phyloP scores from a whole-genome alignment of 2,797 vertebrate species.

The Echeneis naucrates region DNA sequence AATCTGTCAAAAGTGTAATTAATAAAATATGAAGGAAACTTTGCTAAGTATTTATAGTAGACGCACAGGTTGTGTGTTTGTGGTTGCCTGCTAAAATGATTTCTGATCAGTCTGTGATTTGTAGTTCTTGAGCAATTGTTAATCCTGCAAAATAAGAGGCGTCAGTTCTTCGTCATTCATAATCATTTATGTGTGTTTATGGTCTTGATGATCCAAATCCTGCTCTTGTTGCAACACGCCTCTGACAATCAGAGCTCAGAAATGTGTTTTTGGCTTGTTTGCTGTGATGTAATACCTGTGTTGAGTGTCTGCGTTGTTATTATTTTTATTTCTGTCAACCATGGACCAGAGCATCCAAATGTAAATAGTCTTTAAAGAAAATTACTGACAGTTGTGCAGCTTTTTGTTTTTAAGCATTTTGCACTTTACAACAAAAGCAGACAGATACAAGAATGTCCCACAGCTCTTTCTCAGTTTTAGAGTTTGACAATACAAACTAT shows the following conservation, averaged over 20 bases:
- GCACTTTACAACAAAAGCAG: conserved; percentile 73
- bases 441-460: conserved; percentile 50
- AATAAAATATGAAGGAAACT: background rate
- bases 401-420: conserved; percentile 62
- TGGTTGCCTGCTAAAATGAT: conserved; percentile 8
- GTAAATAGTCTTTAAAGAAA: conserved; percentile 34
- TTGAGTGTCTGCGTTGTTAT: conserved; percentile 5
- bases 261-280: background rate
- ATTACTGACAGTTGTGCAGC: conserved; percentile 31
- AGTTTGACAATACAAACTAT: conserved; percentile 23
- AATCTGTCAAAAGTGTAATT: conserved; percentile 15
- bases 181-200: conserved; percentile 24
- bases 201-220: conserved; percentile 34
- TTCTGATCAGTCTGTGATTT: conserved; percentile 18
- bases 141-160: conserved; percentile 6
- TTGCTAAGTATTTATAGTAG: conserved; percentile 19
- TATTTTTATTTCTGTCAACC: conserved; percentile 19
- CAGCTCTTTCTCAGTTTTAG: conserved; percentile 11
- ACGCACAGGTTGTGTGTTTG: conserved; percentile 20
- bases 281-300: background rate
- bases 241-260: conserved; percentile 29
- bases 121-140: background rate
- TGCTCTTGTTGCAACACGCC: conserved; percentile 24
- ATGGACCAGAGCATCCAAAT: conserved; percentile 14
- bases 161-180: conserved; percentile 8